Evolutionary conservation across 2,113 vertebrate species (phyloP), one percentile per base, ranked within the genome.

Genomic region (Sphyrna mokarran): DNA sequence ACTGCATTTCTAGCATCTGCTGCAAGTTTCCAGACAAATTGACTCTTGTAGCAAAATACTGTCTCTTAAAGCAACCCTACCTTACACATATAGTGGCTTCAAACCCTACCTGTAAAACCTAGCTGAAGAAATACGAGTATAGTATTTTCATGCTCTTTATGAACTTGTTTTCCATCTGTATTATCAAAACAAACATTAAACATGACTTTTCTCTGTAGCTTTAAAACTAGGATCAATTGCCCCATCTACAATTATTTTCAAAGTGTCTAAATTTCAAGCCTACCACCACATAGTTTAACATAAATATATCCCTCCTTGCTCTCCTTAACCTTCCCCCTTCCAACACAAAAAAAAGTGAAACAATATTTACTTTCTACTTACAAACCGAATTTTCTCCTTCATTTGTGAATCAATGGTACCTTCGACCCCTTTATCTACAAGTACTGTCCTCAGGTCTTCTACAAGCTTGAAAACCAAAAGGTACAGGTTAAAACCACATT

Each of bases 341-440:
- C 8, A 86, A 29, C 20, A 70, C 2, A 61, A 89, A 0, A 16
- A 14, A 63, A 8, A 2, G n/a, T 68, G 33, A 66, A 33, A 89
- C 48, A 37, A 95, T 72, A 29, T 76, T 72, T 26, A 48, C 54
- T 54, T 68, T 72, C 69, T 95, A 97, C 97, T 97, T 96, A 98
- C 98, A 97, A 97, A 97, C 95, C 94, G 97, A 63, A 99, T 97
- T 95, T 98, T 98, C 76, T 97, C 97, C 96, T 99, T 99, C 80
- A 99, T 97, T 72, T 98, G 98, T 58, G 96, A 97, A 96, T 96
- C 97, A 40, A 99, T 96, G 18, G 97, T 98, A 37, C 98, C 98
- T 95, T 98, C 98, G 10, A 98, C 97, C 96, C 98, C 98, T 96
- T 97, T 98, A 69, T 98, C 97, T 76, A 98, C 96, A 96, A 99